These are phyloP conservation scores for Dolichallabes microphthalmus DNA, from an alignment of 2,113 vertebrate species.

Conservation along the genomic window DNA sequence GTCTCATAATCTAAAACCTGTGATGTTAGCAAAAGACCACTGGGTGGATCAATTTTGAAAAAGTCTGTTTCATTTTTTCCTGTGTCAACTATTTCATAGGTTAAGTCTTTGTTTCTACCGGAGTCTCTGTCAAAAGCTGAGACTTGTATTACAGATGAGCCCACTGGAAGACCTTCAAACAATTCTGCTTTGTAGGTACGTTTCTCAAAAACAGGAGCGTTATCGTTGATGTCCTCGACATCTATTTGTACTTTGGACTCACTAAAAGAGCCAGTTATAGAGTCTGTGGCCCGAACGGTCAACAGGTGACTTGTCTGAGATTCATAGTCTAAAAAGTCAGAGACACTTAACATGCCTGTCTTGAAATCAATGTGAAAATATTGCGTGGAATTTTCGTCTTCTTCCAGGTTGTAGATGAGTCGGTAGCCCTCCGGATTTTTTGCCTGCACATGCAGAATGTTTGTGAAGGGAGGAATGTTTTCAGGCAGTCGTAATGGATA, in stretches of 20 bases:
- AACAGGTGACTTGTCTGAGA: slow-evolving; percentile 76
- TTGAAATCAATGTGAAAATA: slow-evolving; percentile 90
- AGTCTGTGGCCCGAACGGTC: slow-evolving; percentile 88
- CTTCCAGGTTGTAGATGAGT: slow-evolving; percentile 90
- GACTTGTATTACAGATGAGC: slow-evolving; percentile 80
- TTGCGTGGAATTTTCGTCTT: slow-evolving; percentile 83
- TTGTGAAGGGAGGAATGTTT: slow-evolving; percentile 84
- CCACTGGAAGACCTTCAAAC: slow-evolving; percentile 79
- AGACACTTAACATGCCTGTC: slow-evolving; percentile 86
- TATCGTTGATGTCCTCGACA: slow-evolving; percentile 93
- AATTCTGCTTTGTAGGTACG: slow-evolving; percentile 71
- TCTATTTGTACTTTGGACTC: slow-evolving; percentile 88
- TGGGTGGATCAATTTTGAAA: slow-evolving; percentile 81
- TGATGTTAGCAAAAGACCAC: slow-evolving; percentile 80
- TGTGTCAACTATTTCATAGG: slow-evolving; percentile 80
- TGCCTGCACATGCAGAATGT: slow-evolving; percentile 92
- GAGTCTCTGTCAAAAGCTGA: slow-evolving; percentile 85
- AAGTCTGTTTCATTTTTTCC: slow-evolving; percentile 74
- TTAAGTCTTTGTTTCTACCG: slow-evolving; percentile 80
- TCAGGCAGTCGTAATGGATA: slow-evolving; percentile 90
- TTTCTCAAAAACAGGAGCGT: slow-evolving; percentile 82
- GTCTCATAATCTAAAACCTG: slow-evolving; percentile 85
- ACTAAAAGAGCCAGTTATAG: slow-evolving; percentile 85
- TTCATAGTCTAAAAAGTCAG: slow-evolving; percentile 88
- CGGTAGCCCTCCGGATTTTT: slow-evolving; percentile 91